Conservation (phyloP, 2,888 invertebrate species). For the Glaucopsyche alexis region DNA sequence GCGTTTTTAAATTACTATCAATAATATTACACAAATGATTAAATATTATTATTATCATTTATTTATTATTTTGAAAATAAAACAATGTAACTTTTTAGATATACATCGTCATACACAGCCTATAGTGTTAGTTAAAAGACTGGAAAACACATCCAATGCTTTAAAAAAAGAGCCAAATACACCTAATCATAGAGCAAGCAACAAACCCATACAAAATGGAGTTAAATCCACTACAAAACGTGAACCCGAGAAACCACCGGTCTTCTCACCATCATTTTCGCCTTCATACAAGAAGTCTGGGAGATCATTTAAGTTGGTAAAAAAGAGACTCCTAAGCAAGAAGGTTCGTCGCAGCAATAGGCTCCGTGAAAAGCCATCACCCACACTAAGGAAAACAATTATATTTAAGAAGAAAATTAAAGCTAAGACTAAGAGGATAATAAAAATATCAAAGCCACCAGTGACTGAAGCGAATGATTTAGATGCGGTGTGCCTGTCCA, state of each 20-base stretch:
- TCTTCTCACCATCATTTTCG: background rate
- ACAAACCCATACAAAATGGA: conserved; percentile 4
- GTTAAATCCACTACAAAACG: background rate
- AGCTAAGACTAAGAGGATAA: conserved; percentile 21
- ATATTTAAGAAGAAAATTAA: conserved; percentile 27
- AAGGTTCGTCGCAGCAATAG: conserved; percentile 23
- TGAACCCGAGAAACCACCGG: background rate
- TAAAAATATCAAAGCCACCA: conserved; percentile 16
- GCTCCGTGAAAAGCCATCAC: conserved; percentile 23
- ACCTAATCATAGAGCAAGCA: background rate
- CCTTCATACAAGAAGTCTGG: background rate
- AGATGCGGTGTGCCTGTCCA: conserved; percentile 25
- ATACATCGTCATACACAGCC: conserved; percentile 23
- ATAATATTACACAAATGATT: no score
- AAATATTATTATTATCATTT: no score
- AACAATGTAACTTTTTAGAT: background rate
- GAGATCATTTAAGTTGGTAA: conserved; percentile 7
- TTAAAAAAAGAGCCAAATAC: conserved; percentile 1
- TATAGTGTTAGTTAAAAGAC: conserved; percentile 26
- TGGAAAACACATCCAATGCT: background rate
- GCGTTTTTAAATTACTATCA: no score
- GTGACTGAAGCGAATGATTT: conserved; percentile 6
- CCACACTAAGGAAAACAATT: conserved; percentile 9
- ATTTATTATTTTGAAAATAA: no score
- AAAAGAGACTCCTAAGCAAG: conserved; percentile 20